Conservation (phyloP, 1,140 invertebrate genomes). For the Melipona quadrifasciata region DNA sequence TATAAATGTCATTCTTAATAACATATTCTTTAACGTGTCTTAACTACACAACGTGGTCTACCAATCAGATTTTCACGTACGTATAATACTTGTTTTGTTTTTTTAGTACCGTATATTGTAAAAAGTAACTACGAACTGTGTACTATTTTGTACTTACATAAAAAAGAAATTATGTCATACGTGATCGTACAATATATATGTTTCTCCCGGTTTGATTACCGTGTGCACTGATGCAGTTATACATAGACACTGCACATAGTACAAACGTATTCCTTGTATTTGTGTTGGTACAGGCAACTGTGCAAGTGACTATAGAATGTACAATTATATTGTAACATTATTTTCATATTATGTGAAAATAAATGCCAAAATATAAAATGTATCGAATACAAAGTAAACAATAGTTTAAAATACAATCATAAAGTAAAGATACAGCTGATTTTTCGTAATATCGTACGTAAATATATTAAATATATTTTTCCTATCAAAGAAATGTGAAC, state of each 20-base stretch:
- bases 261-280: not conserved
- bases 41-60: not conserved
- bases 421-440: not conserved
- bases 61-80: constrained; percentile 15
- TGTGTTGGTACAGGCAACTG: not conserved
- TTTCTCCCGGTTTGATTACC: constrained; percentile 25
- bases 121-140: not conserved
- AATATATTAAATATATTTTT: not conserved
- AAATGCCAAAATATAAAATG: not conserved
- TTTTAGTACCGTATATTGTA: not conserved
- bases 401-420: not conserved
- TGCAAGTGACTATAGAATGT: no score
- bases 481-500: not conserved
- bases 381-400: not conserved
- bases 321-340: not conserved
- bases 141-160: constrained; percentile 18
- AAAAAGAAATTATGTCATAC: constrained; percentile 25
- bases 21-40: not conserved
- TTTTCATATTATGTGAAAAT: not conserved
- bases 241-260: not conserved
- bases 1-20: not conserved
- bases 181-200: constrained; percentile 38
- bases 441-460: not conserved
- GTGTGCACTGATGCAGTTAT: not conserved
- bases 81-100: constrained; percentile 28